Evolutionary conservation across 2,888 invertebrate genomes (phyloP).

Genomic region (Heliconius aoede): DNA sequence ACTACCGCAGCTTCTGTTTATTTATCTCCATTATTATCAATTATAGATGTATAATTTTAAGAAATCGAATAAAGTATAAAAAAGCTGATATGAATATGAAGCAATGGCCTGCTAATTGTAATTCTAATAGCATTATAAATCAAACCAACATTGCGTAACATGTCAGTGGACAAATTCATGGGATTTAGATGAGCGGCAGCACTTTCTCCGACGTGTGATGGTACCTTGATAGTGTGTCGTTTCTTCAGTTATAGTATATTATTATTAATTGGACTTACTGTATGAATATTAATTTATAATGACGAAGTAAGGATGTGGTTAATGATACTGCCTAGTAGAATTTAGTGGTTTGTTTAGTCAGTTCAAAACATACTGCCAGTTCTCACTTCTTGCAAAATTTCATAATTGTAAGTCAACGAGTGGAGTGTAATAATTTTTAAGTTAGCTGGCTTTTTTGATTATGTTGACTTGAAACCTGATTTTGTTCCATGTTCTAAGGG

Average conservation of each 20-base stretch:
- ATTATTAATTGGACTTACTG: too few relatives aligned
- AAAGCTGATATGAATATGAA: neutral
- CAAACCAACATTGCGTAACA: constrained; percentile 36
- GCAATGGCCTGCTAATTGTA: neutral
- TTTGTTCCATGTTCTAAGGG: neutral
- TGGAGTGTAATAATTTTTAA: too few relatives aligned
- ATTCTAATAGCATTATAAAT: constrained; percentile 17
- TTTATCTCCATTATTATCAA: constrained; percentile 59
- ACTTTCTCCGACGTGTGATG: constrained; percentile 59
- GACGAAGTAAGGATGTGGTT: too few relatives aligned
- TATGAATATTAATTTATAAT: too few relatives aligned
- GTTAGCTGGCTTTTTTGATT: too few relatives aligned
- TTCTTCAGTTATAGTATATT: constrained; percentile 46
- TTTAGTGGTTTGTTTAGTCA: too few relatives aligned
- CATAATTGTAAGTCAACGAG: too few relatives aligned
- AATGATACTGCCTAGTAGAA: too few relatives aligned
- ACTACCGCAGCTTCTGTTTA: constrained; percentile 58
- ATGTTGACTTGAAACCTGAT: too few relatives aligned
- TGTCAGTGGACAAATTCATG: constrained; percentile 40
- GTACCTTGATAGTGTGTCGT: constrained; percentile 58
- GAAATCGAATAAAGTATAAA: too few relatives aligned
- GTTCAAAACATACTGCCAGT: too few relatives aligned
- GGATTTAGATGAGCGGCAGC: constrained; percentile 51
- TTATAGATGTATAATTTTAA: constrained; percentile 26
- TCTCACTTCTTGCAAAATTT: too few relatives aligned